phyloP scores from a whole-genome alignment of 35 echinoderm and acorn worm species.

The Hemicentrotus pulcherrimus region DNA sequence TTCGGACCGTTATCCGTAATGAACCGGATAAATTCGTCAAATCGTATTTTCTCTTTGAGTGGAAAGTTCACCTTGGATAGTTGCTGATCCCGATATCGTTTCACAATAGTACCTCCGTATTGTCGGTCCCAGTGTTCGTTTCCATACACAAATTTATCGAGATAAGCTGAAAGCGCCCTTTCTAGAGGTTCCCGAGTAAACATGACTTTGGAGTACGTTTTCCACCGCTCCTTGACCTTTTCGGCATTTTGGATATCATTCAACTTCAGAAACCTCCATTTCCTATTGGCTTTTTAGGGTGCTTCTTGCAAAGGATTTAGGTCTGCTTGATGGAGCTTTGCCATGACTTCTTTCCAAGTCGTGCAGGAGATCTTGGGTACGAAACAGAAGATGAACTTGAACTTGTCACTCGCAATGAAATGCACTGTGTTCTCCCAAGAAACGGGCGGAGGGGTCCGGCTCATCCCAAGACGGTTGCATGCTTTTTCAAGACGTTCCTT shows the following conservation, averaged over 20 bases:
- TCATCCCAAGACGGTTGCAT: conserved; percentile 16
- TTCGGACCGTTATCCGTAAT: conserved; percentile 58
- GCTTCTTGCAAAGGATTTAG: not conserved
- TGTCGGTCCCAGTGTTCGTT: conserved; percentile 36
- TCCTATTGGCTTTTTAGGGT: not conserved
- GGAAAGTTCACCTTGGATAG: not conserved
- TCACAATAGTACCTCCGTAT: conserved; percentile 51
- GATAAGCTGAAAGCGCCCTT: conserved; percentile 63
- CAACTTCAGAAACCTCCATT: conserved; percentile 18
- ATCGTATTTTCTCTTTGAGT: conserved; percentile 33
- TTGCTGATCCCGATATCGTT: not conserved
- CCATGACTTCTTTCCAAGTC: conserved; percentile 64
- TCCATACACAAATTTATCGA: conserved; percentile 55
- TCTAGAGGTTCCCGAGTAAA: conserved; percentile 69
- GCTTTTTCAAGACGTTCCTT: not conserved
- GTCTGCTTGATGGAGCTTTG: not conserved
- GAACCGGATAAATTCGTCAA: conserved; percentile 72
- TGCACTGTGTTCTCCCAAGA: conserved; percentile 40
- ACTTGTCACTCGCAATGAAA: conserved; percentile 52
- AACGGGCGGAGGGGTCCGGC: not conserved
- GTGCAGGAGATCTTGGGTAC: conserved; percentile 76
- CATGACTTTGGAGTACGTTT: conserved; percentile 64
- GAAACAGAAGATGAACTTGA: conserved; percentile 63
- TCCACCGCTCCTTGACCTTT: conserved; percentile 5
- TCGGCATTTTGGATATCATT: not conserved